Conservation (phyloP, 2,113 vertebrate species). For the Petromus typicus region DNA sequence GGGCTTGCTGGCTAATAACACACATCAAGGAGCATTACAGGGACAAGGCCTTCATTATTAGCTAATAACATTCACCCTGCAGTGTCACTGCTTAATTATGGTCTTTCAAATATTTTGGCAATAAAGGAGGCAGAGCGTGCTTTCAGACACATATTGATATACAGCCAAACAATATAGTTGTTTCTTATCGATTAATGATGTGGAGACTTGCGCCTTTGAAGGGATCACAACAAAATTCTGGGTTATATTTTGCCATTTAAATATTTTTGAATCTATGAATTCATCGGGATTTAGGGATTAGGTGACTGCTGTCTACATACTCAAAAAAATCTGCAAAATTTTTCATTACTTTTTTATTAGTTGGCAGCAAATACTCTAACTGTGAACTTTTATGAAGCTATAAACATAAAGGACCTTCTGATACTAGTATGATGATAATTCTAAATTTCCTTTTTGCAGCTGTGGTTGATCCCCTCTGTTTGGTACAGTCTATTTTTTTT, state of each 20-base stretch:
- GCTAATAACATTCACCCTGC: slow-evolving; percentile 62
- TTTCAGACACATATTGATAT: slow-evolving; percentile 72
- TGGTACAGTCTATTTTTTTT: slow-evolving; percentile 80
- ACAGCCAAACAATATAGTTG: slow-evolving; percentile 64
- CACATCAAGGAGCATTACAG: slow-evolving; percentile 70
- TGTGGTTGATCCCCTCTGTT: slow-evolving; percentile 88
- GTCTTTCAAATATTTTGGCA: slow-evolving; percentile 70
- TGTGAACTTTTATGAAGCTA: slow-evolving; percentile 90
- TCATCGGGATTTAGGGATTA: slow-evolving; percentile 87
- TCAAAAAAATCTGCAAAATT: slow-evolving; percentile 84
- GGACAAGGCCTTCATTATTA: slow-evolving; percentile 80
- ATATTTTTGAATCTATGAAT: slow-evolving; percentile 85
- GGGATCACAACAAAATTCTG: slow-evolving; percentile 70
- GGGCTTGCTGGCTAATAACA: slow-evolving; percentile 66
- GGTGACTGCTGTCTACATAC: slow-evolving; percentile 84
- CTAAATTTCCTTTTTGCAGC: slow-evolving; percentile 91
- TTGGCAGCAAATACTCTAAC: slow-evolving; percentile 86
- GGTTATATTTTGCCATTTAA: slow-evolving; percentile 73
- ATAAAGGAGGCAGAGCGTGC: slow-evolving; percentile 71
- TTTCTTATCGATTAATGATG: slow-evolving; percentile 68
- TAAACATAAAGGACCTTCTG: slow-evolving; percentile 90
- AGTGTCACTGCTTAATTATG: slow-evolving; percentile 82
- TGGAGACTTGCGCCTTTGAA: slow-evolving; percentile 72
- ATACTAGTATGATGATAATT: slow-evolving; percentile 90
- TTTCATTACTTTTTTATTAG: slow-evolving; percentile 90